These are phyloP conservation scores for Glyphotaelius pellucidus DNA, from an alignment of 2,888 invertebrate species.

Conservation along the genomic window DNA sequence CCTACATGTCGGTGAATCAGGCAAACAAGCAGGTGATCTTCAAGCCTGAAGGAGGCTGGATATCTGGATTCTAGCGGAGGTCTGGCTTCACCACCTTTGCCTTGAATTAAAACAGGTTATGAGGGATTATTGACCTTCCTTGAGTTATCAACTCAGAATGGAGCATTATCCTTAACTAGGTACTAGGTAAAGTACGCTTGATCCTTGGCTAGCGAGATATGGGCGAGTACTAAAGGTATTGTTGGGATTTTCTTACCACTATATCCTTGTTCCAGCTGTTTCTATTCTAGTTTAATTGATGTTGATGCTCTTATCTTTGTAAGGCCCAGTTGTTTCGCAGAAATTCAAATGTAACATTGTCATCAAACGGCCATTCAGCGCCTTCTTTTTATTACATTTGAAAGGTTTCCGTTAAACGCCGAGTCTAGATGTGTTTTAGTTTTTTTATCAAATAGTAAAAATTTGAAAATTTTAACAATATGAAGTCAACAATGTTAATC, in stretches of 20 bases:
- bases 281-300: no score
- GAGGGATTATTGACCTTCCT: slow-evolving; percentile 3
- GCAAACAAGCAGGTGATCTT: slow-evolving; percentile 11
- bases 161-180: neutral
- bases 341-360: no score
- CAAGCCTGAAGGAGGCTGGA: neutral
- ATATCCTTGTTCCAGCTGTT: neutral
- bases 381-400: no score
- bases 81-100: slow-evolving; percentile 5
- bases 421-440: no score
- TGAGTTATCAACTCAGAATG: neutral
- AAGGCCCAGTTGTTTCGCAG: no score
- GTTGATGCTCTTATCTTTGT: no score
- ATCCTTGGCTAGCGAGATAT: neutral
- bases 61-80: slow-evolving; percentile 4
- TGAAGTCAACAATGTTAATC: no score
- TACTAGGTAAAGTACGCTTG: neutral
- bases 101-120: slow-evolving; percentile 28
- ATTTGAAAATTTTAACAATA: no score
- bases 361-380: no score
- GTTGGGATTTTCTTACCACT: neutral
- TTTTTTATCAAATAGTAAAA: no score
- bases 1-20: neutral
- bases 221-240: neutral
- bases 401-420: no score